Evolutionary conservation across 30 jellyfish, hydroid and myxozoan genomes (phyloP), one percentile per base, ranked within the genome.

Genomic region (Aurelia sp.): DNA sequence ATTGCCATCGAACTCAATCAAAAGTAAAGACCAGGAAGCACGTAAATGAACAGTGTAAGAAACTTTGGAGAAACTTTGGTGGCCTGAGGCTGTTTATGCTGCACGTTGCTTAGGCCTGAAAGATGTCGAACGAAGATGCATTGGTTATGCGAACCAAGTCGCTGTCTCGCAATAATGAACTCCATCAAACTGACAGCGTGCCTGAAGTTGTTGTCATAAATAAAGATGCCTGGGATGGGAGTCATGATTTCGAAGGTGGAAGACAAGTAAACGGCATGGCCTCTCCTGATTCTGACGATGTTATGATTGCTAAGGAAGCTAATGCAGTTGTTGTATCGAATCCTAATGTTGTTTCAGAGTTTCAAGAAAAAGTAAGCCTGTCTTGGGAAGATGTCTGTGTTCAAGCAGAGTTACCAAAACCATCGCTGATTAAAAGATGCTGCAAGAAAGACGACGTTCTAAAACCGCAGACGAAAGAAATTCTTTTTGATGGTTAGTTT

Each of bases 371-470:
- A 65, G 95, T 87, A 40, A 73, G 58, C 53, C 59, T 87, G 5
- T 19, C 84, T 16, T 87, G 96, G 96, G 81, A 78, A 52, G 81
- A 87, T 57, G n/a, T 87, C 48, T 20, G 79, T 33, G 96, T 87
- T 30, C 64, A 48, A 37, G 96, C 84, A 13, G 87, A 78, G 19
- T 87, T 87, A 11, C 96, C 96, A 3, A 87, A 78, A 62, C 96
- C 96, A 3, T 68, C 96, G 23, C 59, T 86, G 62, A 9, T 68
- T 18, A 76, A 86, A 23, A 50, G 95, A 74, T 65, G 82, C 31
- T 44, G 52, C 22, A 74, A 65, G 47, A 76, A 69, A 21, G 77
- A 70, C n/a, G 89, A 75, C 4, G 87, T 55, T 18, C 6, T 40
- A 8, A 71, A 66, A 33, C 85, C 83, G 31, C 60, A 76, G 6